Conservation (phyloP, 2,797 vertebrate species). For the Pyrocephalus nanus region DNA sequence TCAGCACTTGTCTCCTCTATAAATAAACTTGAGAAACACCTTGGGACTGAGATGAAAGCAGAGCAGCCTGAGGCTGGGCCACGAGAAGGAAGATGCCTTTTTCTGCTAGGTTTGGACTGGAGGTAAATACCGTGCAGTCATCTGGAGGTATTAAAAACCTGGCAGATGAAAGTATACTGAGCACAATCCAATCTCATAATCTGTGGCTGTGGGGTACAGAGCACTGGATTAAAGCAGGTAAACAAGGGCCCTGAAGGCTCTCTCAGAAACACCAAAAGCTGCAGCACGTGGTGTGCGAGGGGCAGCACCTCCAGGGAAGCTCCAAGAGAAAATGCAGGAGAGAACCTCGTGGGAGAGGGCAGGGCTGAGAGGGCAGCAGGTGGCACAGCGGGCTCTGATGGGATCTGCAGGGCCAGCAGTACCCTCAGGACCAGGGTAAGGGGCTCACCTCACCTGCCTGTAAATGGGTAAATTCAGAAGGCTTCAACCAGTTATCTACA, state of each 20-base stretch:
- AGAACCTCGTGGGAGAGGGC: neutral
- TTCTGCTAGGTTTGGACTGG: neutral
- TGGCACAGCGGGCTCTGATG: rapidly evolving
- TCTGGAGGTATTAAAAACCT: neutral
- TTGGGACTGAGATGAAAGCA: neutral
- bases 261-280: neutral
- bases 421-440: neutral
- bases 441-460: neutral
- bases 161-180: neutral
- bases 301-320: too few relatives aligned
- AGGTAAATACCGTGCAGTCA: neutral
- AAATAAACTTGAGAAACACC: slow-evolving; percentile 6
- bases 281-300: rapidly evolving
- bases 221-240: neutral
- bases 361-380: neutral
- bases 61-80: neutral
- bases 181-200: neutral
- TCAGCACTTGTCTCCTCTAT: slow-evolving; percentile 7
- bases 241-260: neutral
- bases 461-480: neutral
- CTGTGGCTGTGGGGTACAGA: neutral
- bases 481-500: neutral
- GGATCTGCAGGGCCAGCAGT: neutral
- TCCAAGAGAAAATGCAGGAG: neutral
- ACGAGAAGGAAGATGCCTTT: neutral